Evolutionary conservation across 2,113 vertebrate species (phyloP).

Genomic region (Cercocebus atys): DNA sequence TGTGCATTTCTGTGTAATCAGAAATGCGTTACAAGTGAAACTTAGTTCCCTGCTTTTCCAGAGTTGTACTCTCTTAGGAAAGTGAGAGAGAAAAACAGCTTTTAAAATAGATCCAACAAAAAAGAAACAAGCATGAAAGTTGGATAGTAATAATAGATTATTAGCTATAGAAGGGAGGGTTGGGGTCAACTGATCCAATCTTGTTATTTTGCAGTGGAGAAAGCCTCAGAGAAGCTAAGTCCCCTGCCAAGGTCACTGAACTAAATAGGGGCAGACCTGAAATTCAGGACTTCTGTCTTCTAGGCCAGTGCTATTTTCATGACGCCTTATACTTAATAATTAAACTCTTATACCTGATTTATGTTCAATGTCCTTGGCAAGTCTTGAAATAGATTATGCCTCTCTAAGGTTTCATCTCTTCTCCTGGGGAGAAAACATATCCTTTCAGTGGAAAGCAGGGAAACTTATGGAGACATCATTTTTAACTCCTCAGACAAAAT

Average conservation of each 20-base stretch:
- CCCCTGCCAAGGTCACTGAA: neutral
- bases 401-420: slow-evolving; percentile 7
- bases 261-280: neutral
- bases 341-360: neutral
- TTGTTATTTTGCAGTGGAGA: neutral
- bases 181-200: neutral
- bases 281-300: neutral
- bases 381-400: neutral
- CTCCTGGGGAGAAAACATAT: neutral
- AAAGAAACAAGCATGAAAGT: slow-evolving; percentile 29
- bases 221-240: neutral
- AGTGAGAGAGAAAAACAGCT: neutral
- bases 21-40: neutral
- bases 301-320: neutral
- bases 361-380: neutral
- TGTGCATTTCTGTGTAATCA: neutral
- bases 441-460: neutral
- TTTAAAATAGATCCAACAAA: slow-evolving; percentile 39
- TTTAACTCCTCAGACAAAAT: neutral
- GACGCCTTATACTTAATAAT: neutral
- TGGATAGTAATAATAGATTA: slow-evolving; percentile 6
- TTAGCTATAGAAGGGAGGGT: neutral
- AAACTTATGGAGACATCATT: neutral
- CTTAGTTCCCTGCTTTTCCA: slow-evolving; percentile 50
- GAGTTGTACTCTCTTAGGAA: neutral